Percentiles rank a stretch among this genome's conserved stretches.
Conservation (phyloP, 2,888 invertebrate species). For the Phanerotoma sp. region DNA sequence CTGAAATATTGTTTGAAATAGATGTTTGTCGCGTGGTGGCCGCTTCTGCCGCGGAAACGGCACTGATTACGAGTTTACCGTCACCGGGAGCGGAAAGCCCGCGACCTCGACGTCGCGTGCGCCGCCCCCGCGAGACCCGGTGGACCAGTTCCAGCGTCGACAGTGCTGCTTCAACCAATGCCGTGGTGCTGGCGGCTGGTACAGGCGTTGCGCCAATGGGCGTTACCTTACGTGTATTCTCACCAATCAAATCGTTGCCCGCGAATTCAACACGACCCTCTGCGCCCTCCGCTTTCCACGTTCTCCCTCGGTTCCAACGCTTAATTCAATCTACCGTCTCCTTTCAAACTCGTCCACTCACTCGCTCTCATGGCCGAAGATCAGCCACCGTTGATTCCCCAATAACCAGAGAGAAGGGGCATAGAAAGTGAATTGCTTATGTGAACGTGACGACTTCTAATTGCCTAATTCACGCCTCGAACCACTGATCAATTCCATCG, state of each 20-base stretch:
- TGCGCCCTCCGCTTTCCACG: constrained; percentile 25
- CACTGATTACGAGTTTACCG: constrained; percentile 55
- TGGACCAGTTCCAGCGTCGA: constrained; percentile 43
- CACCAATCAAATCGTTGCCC: constrained; percentile 38
- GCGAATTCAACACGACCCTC: constrained; percentile 13
- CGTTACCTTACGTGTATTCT: constrained; percentile 34
- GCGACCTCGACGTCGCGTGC: constrained; percentile 37
- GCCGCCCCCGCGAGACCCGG: constrained; percentile 52
- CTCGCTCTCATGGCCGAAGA: constrained; percentile 11
- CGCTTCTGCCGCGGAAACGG: constrained; percentile 56
- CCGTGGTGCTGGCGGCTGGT: constrained; percentile 37
- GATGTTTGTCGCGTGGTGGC: constrained; percentile 48
- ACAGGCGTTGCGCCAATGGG: constrained; percentile 42
- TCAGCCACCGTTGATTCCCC: constrained; percentile 1
- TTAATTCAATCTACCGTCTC: background rate
- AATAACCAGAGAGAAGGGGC: constrained; percentile 5
- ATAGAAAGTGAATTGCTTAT: constrained; percentile 19
- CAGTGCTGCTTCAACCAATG: constrained; percentile 42
- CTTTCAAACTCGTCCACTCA: constrained; percentile 2
- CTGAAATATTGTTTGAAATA: constrained; percentile 9
- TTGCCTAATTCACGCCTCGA: constrained; percentile 55
- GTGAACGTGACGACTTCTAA: constrained; percentile 57
- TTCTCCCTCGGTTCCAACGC: background rate
- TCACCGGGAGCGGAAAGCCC: constrained; percentile 45
- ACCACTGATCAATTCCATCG: constrained; percentile 20